Conservation (phyloP, 2,888 invertebrate genomes). For the Drosophila dives region DNA sequence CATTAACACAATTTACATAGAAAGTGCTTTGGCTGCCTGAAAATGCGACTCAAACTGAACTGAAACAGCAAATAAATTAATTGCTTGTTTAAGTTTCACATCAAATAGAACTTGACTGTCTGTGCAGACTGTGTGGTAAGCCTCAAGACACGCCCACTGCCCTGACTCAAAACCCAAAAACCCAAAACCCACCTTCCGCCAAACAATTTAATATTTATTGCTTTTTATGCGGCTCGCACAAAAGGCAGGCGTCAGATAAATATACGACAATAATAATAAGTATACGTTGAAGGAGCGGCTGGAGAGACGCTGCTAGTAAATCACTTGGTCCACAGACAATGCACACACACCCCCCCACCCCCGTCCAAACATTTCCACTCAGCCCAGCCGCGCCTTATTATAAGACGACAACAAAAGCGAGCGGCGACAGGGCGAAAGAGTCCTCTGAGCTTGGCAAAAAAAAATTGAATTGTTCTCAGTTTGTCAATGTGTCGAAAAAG, state of each 20-base stretch:
- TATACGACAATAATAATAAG: conserved; percentile 67
- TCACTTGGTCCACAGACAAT: conserved; percentile 50
- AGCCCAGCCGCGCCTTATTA: conserved; percentile 8
- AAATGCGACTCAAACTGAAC: conserved; percentile 4
- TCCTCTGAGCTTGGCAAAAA: conserved; percentile 43
- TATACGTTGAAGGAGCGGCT: conserved; percentile 36
- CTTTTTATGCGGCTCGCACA: conserved; percentile 63
- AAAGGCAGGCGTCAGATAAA: conserved; percentile 68
- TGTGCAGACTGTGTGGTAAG: conserved; percentile 45
- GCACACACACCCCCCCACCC: neutral
- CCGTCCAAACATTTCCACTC: neutral
- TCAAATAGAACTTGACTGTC: conserved; percentile 51
- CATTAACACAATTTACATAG: conserved; percentile 36
- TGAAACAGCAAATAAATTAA: conserved; percentile 50
- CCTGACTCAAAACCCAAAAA: neutral
- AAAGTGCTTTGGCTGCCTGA: conserved; percentile 22
- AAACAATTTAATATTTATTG: conserved; percentile 69
- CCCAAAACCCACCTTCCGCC: neutral
- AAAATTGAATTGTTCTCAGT: conserved; percentile 65
- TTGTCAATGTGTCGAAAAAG: conserved; percentile 63
- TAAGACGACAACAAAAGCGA: conserved; percentile 52
- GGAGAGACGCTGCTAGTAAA: conserved; percentile 40
- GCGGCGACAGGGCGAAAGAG: conserved; percentile 36
- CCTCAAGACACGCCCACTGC: conserved; percentile 22
- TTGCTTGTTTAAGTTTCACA: conserved; percentile 65